phyloP scores from a whole-genome alignment of 2,797 vertebrate species.

The Lindbergichthys nudifrons region DNA sequence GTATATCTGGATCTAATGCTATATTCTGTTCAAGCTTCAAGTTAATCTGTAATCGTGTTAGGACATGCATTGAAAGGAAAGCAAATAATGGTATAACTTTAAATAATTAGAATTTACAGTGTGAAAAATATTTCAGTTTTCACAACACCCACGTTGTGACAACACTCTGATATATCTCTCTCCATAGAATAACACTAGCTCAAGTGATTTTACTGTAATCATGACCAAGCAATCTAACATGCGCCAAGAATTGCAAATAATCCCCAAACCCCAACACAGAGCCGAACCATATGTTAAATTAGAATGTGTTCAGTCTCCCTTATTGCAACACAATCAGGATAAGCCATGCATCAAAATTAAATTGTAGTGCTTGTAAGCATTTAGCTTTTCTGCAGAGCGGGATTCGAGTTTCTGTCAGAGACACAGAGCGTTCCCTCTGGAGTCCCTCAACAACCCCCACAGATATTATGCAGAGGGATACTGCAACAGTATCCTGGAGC shows the following conservation, averaged over 20 bases:
- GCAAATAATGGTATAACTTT: neutral
- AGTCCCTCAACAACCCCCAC: slow-evolving; percentile 42
- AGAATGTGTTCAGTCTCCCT: slow-evolving; percentile 36
- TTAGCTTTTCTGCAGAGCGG: slow-evolving; percentile 32
- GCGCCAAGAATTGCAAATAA: slow-evolving; percentile 44
- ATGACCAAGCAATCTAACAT: slow-evolving; percentile 29
- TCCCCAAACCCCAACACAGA: slow-evolving; percentile 42
- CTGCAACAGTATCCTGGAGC: slow-evolving; percentile 30
- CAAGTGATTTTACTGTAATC: slow-evolving; percentile 18
- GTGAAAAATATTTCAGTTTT: neutral
- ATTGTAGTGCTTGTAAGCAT: slow-evolving; percentile 28
- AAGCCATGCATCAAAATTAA: slow-evolving; percentile 36
- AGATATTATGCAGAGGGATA: slow-evolving; percentile 33
- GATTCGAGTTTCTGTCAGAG: slow-evolving; percentile 22
- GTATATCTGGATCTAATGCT: neutral
- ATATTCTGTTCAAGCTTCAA: neutral
- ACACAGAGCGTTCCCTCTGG: neutral
- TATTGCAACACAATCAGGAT: slow-evolving; percentile 43
- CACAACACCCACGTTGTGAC: neutral
- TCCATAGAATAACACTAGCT: neutral
- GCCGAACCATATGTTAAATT: slow-evolving; percentile 43
- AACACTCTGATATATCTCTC: slow-evolving; percentile 1
- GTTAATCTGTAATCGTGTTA: neutral
- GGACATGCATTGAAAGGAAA: slow-evolving; percentile 15
- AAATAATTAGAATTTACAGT: neutral